A percentile compares a stretch with the other conserved stretches of the same genome.
These are phyloP conservation scores for Urocitellus parryii DNA, from an alignment of 2,113 vertebrate genomes.

Conservation along the genomic window DNA sequence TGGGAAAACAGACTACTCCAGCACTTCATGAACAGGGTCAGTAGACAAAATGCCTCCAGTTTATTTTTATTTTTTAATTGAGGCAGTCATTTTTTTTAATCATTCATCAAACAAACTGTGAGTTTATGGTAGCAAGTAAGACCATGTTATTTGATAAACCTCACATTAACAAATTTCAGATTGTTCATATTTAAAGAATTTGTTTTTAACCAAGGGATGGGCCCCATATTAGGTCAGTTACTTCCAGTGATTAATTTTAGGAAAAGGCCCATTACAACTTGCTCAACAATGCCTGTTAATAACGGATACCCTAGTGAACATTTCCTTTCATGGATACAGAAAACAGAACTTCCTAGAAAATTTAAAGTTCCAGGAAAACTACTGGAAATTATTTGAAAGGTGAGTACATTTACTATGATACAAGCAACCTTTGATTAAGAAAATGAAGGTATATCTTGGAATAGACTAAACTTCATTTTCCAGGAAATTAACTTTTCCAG, in stretches of 20 bases:
- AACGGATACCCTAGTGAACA: background rate
- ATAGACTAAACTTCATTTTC: background rate
- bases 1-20: background rate
- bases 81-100: background rate
- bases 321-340: background rate
- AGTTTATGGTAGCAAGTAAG: background rate
- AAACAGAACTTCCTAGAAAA: background rate
- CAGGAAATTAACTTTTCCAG: background rate
- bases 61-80: background rate
- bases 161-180: background rate
- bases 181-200: background rate
- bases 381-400: background rate
- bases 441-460: background rate
- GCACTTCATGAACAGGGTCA: too few relatives aligned
- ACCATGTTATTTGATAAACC: background rate
- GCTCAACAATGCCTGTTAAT: background rate
- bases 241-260: background rate
- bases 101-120: background rate
- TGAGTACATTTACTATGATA: background rate
- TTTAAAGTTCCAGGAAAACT: background rate
- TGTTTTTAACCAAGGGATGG: background rate
- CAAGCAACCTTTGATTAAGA: background rate
- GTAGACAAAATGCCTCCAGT: rapidly evolving
- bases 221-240: background rate
- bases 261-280: background rate